Percentiles rank a stretch among this genome's conserved stretches.
phyloP scores from a whole-genome alignment of 2,797 vertebrate species.

The Xenops minutus region DNA sequence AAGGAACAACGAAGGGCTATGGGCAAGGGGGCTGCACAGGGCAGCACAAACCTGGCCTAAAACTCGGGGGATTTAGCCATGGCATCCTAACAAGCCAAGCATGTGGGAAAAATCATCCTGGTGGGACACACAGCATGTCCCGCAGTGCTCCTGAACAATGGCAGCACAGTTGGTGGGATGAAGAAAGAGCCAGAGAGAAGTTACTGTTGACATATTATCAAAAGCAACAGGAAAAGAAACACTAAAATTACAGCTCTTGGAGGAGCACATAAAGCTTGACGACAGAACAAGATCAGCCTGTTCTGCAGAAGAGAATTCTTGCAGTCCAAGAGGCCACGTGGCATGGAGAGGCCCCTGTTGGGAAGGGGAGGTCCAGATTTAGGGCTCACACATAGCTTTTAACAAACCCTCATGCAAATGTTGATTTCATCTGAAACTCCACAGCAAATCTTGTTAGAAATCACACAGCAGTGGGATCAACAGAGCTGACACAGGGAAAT shows the following conservation, averaged over 20 bases:
- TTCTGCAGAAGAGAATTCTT: constrained; percentile 36
- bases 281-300: constrained; percentile 61
- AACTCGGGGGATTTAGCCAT: not conserved
- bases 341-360: not conserved
- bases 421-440: not conserved
- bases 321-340: constrained; percentile 2
- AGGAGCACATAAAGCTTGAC: not conserved
- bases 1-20: not conserved
- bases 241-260: constrained; percentile 10
- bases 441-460: not conserved
- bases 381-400: not conserved
- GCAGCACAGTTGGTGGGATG: not conserved
- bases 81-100: not conserved
- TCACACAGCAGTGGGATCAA: not conserved
- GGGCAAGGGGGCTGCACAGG: not conserved
- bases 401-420: not conserved
- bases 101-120: not conserved
- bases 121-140: not conserved
- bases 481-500: not conserved
- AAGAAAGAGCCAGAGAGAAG: not conserved
- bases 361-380: not conserved
- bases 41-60: not conserved
- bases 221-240: constrained; percentile 27
- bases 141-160: not conserved
- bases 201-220: not conserved